These are phyloP conservation scores for Puffinus mauretanicus DNA, from an alignment of 2,113 vertebrate genomes.

Conservation along the genomic window DNA sequence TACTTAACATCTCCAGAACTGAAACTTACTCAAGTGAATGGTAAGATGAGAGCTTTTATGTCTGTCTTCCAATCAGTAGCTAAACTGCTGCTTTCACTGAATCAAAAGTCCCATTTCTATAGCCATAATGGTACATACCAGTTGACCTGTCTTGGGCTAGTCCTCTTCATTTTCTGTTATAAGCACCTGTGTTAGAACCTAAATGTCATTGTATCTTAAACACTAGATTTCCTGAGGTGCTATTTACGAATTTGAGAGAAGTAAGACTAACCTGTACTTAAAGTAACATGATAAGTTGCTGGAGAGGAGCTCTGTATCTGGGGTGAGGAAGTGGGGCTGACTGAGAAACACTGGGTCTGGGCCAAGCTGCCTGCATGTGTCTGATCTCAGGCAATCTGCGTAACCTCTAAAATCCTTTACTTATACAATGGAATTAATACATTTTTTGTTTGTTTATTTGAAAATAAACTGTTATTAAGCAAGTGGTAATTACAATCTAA, in stretches of 20 bases:
- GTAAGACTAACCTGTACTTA: neutral
- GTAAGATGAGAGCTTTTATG: slow-evolving; percentile 74
- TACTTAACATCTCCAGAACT: slow-evolving; percentile 93
- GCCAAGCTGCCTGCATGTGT: neutral
- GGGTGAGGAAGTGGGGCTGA: neutral
- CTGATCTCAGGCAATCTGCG: neutral
- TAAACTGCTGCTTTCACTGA: neutral
- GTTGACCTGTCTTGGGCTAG: neutral
- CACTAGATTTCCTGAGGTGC: neutral
- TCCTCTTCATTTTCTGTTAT: neutral
- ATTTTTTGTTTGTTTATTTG: neutral
- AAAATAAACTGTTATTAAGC: neutral
- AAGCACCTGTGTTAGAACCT: neutral
- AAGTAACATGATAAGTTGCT: neutral
- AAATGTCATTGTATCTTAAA: neutral
- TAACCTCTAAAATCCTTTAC: neutral
- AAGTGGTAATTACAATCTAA: neutral
- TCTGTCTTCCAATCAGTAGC: accelerated
- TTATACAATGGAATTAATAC: neutral
- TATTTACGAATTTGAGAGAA: neutral
- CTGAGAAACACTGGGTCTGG: neutral
- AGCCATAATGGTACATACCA: neutral
- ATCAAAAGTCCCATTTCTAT: neutral
- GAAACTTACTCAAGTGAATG: slow-evolving; percentile 87
- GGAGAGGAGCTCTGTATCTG: neutral